Base-by-base conservation (phyloP, 2,888 invertebrate genomes). In the Sminthurinus aureus region DNA sequence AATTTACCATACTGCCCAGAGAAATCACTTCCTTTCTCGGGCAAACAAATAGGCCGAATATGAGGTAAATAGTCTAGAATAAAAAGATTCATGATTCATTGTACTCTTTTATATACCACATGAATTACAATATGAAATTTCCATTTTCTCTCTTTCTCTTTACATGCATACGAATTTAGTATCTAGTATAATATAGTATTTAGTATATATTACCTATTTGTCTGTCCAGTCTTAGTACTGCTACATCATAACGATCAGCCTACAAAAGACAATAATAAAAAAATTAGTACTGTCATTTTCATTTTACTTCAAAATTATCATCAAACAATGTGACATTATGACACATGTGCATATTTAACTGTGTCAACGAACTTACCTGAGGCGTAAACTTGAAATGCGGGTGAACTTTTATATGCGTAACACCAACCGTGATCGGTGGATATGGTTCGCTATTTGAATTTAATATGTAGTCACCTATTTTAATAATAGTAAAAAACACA, bases 371-470 rank as follows among this genome's bases (percentile, higher is more conserved):
- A 20, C n/a, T 22, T 83, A 88, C 90, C 91, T 96, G 97, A 0
- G 97, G 97, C 0, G 97, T 97, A 90, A 97, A 97, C 91, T 95
- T 95, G 91, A 96, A 96, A 90, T 96, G 94, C 0, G 97, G 97
- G 91, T 97, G 97, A 38, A 97, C 95, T 90, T 96, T 94, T 87
- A 97, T 97, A 88, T 95, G 94, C 73, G 96, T 92, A n/a, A 97
- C 97, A 52, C 97, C 96, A 89, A 96, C 97, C 0, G 96, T 96
- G 89, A 97, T 96, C 0, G 97, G 96, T 0, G 96, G 96, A 83
- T 97, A 91, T 0, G 96, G 95, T 90, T 97, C 97, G 6, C 96
- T 95, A 0, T 97, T 96, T 0, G 96, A 96, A 91, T 97, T 97
- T 89, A 97, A 96, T 89, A 97, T 96, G 91, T 97, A 97, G 90